Conservation (phyloP, 2,888 invertebrate species). For the Reticulitermes lucifugus region DNA sequence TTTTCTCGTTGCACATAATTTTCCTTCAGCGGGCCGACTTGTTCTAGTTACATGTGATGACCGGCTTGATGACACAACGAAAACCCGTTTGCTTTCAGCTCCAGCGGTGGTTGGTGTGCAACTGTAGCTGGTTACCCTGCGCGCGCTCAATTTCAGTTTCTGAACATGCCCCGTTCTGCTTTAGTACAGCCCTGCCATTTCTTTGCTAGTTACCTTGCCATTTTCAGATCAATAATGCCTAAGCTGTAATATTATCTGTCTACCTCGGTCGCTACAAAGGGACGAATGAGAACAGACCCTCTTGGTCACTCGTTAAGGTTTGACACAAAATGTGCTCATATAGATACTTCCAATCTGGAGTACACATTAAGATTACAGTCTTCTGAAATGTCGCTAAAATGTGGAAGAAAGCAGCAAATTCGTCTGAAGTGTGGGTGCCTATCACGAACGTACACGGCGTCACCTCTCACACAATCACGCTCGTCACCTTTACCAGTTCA, state of each 20-base stretch:
- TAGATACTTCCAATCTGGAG: too few relatives aligned
- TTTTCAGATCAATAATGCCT: slow-evolving; percentile 33
- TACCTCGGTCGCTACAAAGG: neutral
- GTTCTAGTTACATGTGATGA: neutral
- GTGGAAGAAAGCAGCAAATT: too few relatives aligned
- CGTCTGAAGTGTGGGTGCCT: too few relatives aligned
- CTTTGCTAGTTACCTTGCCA: slow-evolving; percentile 22
- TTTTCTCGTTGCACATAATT: neutral
- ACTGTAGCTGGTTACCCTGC: neutral
- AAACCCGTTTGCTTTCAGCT: neutral
- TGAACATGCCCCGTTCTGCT: slow-evolving; percentile 16
- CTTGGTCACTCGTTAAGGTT: too few relatives aligned
- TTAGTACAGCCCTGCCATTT: neutral
- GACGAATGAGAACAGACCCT: neutral
- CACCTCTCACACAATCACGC: too few relatives aligned
- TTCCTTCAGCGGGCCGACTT: neutral
- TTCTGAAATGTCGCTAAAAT: too few relatives aligned
- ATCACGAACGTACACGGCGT: too few relatives aligned
- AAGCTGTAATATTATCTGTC: neutral
- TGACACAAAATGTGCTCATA: too few relatives aligned
- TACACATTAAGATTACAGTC: too few relatives aligned
- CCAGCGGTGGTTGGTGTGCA: neutral
- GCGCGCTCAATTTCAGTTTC: neutral
- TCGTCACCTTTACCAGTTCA: too few relatives aligned
- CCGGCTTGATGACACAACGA: neutral